Evolutionary conservation across 2,113 vertebrate species (phyloP).

Genomic region (Hemichromis elongatus): DNA sequence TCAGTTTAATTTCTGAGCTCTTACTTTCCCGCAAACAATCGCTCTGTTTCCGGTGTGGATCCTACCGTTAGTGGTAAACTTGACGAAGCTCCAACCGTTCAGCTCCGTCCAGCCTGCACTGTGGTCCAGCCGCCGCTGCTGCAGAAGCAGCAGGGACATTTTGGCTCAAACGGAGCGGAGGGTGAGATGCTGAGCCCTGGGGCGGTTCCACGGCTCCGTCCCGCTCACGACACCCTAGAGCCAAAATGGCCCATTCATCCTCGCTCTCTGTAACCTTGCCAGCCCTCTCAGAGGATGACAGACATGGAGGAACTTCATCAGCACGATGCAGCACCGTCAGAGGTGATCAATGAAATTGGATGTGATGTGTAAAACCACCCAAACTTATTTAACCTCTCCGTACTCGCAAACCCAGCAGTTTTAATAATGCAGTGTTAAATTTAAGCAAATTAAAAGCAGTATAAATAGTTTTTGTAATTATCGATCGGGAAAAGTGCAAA

Average conservation of each 20-base stretch:
- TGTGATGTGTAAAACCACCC: neutral
- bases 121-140: constrained; percentile 16
- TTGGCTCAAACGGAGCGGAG: constrained; percentile 43
- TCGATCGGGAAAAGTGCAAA: neutral
- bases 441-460: neutral
- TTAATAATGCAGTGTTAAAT: neutral
- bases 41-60: neutral
- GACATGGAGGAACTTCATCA: constrained; percentile 21
- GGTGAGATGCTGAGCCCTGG: constrained; percentile 7
- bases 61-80: neutral
- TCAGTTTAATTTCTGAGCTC: neutral
- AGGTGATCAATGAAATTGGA: constrained; percentile 20
- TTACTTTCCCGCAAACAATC: neutral
- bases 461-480: neutral
- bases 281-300: neutral
- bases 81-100: neutral
- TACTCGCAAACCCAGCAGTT: neutral
- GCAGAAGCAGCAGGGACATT: constrained; percentile 45
- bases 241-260: constrained; percentile 54
- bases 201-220: constrained; percentile 23
- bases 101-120: constrained; percentile 9
- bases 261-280: constrained; percentile 44
- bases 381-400: neutral
- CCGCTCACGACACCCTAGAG: constrained; percentile 10
- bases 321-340: constrained; percentile 34